Conservation (phyloP, 1,140 invertebrate species). For the Drosophila mayri region DNA sequence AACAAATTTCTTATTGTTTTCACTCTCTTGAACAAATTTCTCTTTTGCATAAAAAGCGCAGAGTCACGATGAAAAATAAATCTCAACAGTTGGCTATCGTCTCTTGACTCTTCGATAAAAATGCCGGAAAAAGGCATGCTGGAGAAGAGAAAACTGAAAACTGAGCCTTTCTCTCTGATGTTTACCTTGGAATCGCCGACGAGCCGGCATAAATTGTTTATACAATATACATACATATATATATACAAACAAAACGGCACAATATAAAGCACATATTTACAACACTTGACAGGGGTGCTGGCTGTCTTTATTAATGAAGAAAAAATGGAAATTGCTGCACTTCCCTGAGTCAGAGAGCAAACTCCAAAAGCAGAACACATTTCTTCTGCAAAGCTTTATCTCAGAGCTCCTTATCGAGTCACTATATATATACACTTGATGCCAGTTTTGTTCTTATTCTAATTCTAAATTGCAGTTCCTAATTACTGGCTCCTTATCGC, state of each 20-base stretch:
- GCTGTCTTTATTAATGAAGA: conserved; percentile 15
- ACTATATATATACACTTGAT: conserved; percentile 8
- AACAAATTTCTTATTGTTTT: conserved; percentile 20
- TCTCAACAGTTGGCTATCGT: not conserved
- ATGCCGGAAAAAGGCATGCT: conserved; percentile 9
- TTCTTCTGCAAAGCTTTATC: conserved; percentile 5
- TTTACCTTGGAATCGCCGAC: conserved; percentile 13
- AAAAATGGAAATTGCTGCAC: conserved; percentile 2
- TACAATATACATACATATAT: not conserved
- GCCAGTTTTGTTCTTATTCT: conserved; percentile 36
- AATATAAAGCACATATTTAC: conserved; percentile 16
- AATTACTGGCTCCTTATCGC: conserved; percentile 36
- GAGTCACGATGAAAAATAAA: conserved; percentile 30
- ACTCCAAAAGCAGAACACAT: conserved; percentile 1
- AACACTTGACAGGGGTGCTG: conserved; percentile 26
- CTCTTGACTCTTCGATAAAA: conserved; percentile 12
- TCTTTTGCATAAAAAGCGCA: conserved; percentile 4
- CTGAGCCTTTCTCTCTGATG: not conserved
- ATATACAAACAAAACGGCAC: conserved; percentile 20
- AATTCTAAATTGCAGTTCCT: conserved; percentile 68
- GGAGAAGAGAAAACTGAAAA: not conserved
- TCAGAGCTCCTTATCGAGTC: conserved; percentile 17
- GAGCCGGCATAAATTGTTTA: conserved; percentile 41
- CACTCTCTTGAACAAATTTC: conserved; percentile 29
- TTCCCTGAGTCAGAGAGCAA: conserved; percentile 3